Conservation (phyloP, 2,888 invertebrate species). For the Perithous albicinctus region DNA sequence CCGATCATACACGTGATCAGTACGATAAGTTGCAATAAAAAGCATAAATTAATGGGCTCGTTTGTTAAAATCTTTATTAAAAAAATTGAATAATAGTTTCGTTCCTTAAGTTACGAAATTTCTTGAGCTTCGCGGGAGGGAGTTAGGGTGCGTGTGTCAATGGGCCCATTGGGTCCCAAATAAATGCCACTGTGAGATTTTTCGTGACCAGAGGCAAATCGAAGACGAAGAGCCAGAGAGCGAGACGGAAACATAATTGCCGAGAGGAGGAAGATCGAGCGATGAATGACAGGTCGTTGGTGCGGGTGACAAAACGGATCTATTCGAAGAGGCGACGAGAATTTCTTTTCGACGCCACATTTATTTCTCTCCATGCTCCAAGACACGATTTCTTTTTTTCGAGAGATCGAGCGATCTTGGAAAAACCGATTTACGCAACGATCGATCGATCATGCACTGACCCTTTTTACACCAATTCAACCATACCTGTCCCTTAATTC, state of each 20-base stretch:
- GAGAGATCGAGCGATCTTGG: conserved; percentile 35
- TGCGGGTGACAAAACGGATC: conserved; percentile 49
- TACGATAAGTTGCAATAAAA: too few relatives aligned
- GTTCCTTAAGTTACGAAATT: background rate
- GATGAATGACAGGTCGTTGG: conserved; percentile 48
- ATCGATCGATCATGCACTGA: conserved; percentile 61
- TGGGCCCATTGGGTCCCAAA: background rate
- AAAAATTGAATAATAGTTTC: background rate
- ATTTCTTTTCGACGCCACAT: conserved; percentile 59
- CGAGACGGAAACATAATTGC: conserved; percentile 24
- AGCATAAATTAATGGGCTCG: too few relatives aligned
- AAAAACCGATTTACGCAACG: conserved; percentile 54
- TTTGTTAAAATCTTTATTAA: too few relatives aligned
- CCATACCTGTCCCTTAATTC: conserved; percentile 31
- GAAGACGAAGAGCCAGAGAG: conserved; percentile 1
- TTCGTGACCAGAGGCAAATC: background rate
- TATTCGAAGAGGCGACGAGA: conserved; percentile 53
- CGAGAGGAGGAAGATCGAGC: conserved; percentile 53
- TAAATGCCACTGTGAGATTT: conserved; percentile 25
- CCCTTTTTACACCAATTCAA: conserved; percentile 31
- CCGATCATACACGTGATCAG: too few relatives aligned
- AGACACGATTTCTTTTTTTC: conserved; percentile 10
- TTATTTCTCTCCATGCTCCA: background rate
- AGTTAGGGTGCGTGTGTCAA: background rate
- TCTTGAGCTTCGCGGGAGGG: conserved; percentile 17